A percentile compares a stretch with the other conserved stretches of the same genome.
Evolutionary conservation across 2,113 vertebrate species (phyloP).

Genomic region (Pungitius pungitius): DNA sequence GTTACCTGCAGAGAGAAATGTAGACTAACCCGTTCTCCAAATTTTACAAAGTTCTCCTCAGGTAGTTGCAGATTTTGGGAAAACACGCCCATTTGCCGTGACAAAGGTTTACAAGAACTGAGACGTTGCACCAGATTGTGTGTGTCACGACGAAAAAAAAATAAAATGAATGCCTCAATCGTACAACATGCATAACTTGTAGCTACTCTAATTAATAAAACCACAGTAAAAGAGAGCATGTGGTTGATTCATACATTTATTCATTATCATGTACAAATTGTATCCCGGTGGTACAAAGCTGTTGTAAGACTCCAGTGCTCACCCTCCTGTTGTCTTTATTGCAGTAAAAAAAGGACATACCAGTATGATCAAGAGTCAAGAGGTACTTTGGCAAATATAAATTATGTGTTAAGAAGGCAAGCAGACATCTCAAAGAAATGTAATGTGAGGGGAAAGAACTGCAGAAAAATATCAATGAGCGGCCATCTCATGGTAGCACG

Average conservation of each 20-base stretch:
- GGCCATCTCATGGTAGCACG: slow-evolving; percentile 74
- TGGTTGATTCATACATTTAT: slow-evolving; percentile 78
- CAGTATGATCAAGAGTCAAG: slow-evolving; percentile 75
- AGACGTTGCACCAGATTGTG: not conserved
- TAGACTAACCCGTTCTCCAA: not conserved
- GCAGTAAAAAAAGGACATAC: slow-evolving; percentile 79
- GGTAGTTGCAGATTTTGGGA: not conserved
- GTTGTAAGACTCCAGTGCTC: slow-evolving; percentile 76
- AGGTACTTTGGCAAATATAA: slow-evolving; percentile 81
- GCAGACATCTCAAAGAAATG: slow-evolving; percentile 65
- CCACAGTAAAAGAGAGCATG: not conserved
- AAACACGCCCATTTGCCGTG: not conserved
- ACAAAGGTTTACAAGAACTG: not conserved
- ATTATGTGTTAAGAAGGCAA: slow-evolving; percentile 78
- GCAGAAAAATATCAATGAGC: slow-evolving; percentile 82
- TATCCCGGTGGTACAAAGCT: slow-evolving; percentile 79
- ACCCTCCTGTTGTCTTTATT: slow-evolving; percentile 74
- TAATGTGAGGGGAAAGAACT: slow-evolving; percentile 56
- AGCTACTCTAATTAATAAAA: slow-evolving; percentile 1
- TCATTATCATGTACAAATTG: slow-evolving; percentile 78
- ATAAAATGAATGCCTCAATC: not conserved
- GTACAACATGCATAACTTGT: not conserved
- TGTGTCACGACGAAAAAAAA: not conserved
- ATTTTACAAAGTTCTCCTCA: not conserved
- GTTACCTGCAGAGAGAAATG: not conserved